Evolutionary conservation across 2,888 invertebrate genomes (phyloP).

Genomic region (Polyploca ridens): DNA sequence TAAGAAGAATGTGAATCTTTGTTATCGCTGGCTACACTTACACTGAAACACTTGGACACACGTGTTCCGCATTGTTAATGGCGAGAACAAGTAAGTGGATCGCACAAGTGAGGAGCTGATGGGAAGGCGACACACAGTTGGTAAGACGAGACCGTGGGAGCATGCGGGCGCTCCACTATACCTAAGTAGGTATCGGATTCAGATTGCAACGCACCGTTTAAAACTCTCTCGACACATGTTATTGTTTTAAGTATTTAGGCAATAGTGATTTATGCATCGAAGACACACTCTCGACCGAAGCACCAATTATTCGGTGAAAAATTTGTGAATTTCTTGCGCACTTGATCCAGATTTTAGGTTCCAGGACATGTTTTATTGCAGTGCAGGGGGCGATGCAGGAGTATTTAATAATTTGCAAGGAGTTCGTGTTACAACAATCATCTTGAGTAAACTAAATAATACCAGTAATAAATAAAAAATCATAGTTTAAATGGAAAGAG

Average conservation of each 20-base stretch:
- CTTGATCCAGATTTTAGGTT: no score
- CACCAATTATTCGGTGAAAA: no score
- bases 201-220: slow-evolving; percentile 2
- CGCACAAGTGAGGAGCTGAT: slow-evolving; percentile 50
- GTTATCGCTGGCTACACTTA: slow-evolving; percentile 31
- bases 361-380: no score
- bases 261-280: no score
- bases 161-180: slow-evolving; percentile 55
- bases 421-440: no score
- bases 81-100: slow-evolving; percentile 45
- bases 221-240: background rate
- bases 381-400: no score
- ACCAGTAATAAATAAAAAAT: no score
- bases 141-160: slow-evolving; percentile 75
- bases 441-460: no score
- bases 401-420: no score
- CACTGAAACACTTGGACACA: slow-evolving; percentile 51
- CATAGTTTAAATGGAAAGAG: no score
- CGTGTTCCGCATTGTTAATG: slow-evolving; percentile 71
- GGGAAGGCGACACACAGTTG: slow-evolving; percentile 43
- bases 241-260: background rate
- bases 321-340: no score
- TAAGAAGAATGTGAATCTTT: slow-evolving; percentile 25
- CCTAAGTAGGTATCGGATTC: background rate
- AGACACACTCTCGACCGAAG: no score